Conservation (phyloP, 2,113 vertebrate genomes). For the Lepus americanus region DNA sequence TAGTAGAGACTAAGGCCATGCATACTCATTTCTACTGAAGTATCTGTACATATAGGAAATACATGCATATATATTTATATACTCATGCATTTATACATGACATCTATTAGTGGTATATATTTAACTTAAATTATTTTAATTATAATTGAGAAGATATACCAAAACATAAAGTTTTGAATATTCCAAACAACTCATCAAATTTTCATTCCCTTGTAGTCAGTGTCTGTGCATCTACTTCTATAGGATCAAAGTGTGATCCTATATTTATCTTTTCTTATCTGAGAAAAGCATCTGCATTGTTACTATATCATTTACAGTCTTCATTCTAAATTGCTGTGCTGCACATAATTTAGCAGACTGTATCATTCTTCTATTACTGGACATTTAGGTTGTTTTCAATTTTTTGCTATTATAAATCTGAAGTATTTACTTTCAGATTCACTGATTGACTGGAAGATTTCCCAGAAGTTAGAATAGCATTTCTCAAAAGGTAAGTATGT, state of each 20-base stretch:
- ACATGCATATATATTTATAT: neutral
- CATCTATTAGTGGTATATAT: neutral
- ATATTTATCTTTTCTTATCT: conserved; percentile 36
- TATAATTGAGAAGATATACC: conserved; percentile 33
- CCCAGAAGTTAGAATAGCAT: neutral
- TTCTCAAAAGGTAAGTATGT: conserved; percentile 33
- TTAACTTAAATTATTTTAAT: conserved; percentile 56
- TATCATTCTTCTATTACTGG: conserved; percentile 10
- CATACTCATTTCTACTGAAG: neutral
- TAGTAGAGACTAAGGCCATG: conserved; percentile 10
- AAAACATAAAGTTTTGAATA: conserved; percentile 50
- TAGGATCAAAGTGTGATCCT: neutral
- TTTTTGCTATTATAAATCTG: conserved; percentile 33
- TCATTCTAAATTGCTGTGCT: conserved; percentile 51
- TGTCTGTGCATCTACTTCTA: conserved; percentile 21
- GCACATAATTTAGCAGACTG: conserved; percentile 47
- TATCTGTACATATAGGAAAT: conserved; percentile 33
- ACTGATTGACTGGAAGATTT: conserved; percentile 48
- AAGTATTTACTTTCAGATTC: neutral
- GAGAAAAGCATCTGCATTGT: neutral
- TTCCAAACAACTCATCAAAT: conserved; percentile 24
- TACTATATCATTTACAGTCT: conserved; percentile 57
- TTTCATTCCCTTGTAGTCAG: conserved; percentile 53
- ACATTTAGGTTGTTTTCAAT: conserved; percentile 25
- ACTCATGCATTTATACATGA: neutral